A percentile compares a stretch with the other conserved stretches of the same genome.
These are phyloP conservation scores for Drosophila repleta DNA, from an alignment of 1,140 invertebrate genomes.

Conservation along the genomic window DNA sequence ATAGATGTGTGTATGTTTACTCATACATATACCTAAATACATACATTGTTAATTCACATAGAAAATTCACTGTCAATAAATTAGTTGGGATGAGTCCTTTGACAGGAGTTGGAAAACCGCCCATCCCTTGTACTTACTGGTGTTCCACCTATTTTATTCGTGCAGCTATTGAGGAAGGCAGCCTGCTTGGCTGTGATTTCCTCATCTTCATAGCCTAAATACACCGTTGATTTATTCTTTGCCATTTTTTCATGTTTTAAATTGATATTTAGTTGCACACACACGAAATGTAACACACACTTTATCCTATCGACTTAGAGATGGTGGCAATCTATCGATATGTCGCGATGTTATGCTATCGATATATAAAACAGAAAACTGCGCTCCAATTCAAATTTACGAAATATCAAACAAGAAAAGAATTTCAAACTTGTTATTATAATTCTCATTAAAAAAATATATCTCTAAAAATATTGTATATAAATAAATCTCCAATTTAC, in stretches of 20 bases:
- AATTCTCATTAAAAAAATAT: no score
- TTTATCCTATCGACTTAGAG: conserved; percentile 16
- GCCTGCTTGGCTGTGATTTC: conserved; percentile 87
- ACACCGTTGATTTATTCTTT: conserved; percentile 85
- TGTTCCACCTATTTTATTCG: conserved; percentile 89
- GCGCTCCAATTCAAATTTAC: background rate
- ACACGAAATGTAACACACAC: conserved; percentile 22
- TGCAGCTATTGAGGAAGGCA: conserved; percentile 86
- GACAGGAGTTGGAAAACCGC: conserved; percentile 8
- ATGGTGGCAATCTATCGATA: conserved; percentile 10
- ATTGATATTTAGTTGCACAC: conserved; percentile 22
- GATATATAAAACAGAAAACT: conserved; percentile 22
- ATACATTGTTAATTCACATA: background rate
- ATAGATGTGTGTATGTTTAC: background rate
- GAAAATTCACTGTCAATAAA: background rate
- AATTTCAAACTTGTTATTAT: background rate
- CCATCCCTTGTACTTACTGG: conserved; percentile 68
- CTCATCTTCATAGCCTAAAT: conserved; percentile 90
- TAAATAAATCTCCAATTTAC: background rate
- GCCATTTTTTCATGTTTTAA: conserved; percentile 83
- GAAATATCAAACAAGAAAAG: no score
- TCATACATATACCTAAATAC: background rate
- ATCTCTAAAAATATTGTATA: no score
- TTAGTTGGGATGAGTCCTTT: conserved; percentile 14
- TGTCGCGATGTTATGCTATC: background rate